phyloP scores from a whole-genome alignment of 2,797 vertebrate species.

The Dendrocincla tyrannina region DNA sequence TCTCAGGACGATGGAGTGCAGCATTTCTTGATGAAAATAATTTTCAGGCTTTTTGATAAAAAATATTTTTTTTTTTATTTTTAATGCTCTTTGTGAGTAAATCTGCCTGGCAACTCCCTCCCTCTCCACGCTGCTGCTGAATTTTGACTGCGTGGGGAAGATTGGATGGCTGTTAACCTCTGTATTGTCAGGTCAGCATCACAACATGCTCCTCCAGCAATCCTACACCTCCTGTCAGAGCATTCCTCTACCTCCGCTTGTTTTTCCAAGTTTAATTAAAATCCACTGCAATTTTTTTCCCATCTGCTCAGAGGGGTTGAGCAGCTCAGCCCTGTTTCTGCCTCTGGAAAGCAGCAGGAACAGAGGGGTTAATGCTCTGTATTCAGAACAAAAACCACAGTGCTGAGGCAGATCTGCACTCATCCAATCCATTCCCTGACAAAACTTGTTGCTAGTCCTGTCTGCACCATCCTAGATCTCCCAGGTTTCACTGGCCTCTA shows the following conservation, averaged over 20 bases:
- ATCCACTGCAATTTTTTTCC: neutral
- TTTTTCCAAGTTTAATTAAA: constrained; percentile 59
- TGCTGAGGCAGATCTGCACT: constrained; percentile 6
- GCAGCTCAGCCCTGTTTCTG: neutral
- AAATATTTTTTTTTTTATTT: neutral
- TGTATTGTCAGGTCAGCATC: neutral
- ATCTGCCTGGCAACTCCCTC: neutral
- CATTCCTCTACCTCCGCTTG: constrained; percentile 36
- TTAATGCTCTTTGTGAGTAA: neutral
- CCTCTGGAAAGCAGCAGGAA: constrained; percentile 4
- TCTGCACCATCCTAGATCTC: constrained; percentile 67
- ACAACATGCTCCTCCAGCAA: constrained; percentile 17
- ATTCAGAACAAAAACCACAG: constrained; percentile 41
- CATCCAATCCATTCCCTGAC: constrained; percentile 64
- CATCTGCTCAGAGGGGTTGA: neutral
- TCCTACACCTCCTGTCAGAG: constrained; percentile 25
- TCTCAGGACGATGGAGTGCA: fast-evolving
- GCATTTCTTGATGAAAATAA: neutral
- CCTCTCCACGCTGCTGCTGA: neutral
- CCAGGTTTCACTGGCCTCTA: constrained; percentile 66
- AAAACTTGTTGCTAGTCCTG: constrained; percentile 70
- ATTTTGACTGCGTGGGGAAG: neutral
- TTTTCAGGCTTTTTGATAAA: neutral
- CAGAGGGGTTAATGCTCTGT: constrained; percentile 51
- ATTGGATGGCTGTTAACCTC: neutral